Evolutionary conservation across 2,888 invertebrate genomes (phyloP).

Genomic region (Xanthia icteritia): DNA sequence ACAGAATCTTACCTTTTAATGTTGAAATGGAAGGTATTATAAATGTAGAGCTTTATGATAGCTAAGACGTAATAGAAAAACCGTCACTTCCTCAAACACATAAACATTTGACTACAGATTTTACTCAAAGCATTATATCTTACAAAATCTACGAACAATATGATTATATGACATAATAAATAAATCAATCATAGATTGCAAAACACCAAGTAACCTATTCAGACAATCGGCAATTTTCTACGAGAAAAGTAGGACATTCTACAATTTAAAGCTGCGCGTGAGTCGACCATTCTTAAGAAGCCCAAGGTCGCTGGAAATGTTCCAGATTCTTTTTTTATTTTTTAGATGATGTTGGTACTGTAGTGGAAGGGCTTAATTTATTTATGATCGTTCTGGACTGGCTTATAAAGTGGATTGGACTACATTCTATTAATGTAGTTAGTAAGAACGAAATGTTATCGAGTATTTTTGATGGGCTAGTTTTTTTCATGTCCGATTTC

Average conservation of each 20-base stretch:
- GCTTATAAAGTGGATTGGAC: slow-evolving; percentile 57
- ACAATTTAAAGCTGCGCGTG: slow-evolving; percentile 82
- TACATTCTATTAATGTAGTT: slow-evolving; percentile 54
- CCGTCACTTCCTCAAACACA: slow-evolving; percentile 21
- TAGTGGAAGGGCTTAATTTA: slow-evolving; percentile 72
- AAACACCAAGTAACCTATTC: slow-evolving; percentile 55
- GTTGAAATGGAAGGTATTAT: slow-evolving; percentile 12
- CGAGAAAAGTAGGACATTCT: slow-evolving; percentile 83
- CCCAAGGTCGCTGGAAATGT: slow-evolving; percentile 88
- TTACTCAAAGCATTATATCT: slow-evolving; percentile 41
- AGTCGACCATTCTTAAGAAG: slow-evolving; percentile 82
- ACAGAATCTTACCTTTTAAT: slow-evolving; percentile 7
- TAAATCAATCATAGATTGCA: slow-evolving; percentile 59
- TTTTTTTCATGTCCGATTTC: slow-evolving; percentile 3
- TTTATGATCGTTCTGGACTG: slow-evolving; percentile 63
- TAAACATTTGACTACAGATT: slow-evolving; percentile 44
- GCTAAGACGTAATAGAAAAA: slow-evolving; percentile 18
- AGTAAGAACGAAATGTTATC: slow-evolving; percentile 20
- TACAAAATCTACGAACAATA: slow-evolving; percentile 59
- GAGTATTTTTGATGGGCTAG: slow-evolving; percentile 10
- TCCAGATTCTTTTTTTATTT: slow-evolving; percentile 82
- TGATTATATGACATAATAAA: slow-evolving; percentile 63
- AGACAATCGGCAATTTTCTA: slow-evolving; percentile 74
- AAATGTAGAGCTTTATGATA: not conserved
- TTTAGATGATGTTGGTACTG: slow-evolving; percentile 71